Evolutionary conservation across 2,888 invertebrate genomes (phyloP).

Genomic region (Morpho helenor): DNA sequence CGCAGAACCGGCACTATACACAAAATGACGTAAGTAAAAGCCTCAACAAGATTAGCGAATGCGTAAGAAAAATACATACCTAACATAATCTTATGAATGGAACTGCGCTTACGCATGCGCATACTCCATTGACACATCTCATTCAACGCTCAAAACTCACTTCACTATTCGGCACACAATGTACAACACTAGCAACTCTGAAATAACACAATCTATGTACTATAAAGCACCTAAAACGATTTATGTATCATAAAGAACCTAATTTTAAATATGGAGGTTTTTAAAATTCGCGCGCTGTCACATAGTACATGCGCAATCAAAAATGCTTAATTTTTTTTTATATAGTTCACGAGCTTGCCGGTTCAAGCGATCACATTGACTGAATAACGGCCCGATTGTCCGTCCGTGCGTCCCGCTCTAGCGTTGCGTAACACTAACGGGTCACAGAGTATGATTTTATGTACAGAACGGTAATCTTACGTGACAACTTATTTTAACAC

Average conservation of each 20-base stretch:
- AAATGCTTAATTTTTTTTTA: conserved; percentile 37
- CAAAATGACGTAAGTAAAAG: conserved; percentile 16
- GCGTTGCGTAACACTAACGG: conserved; percentile 72
- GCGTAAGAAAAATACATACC: conserved; percentile 42
- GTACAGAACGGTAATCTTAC: conserved; percentile 45
- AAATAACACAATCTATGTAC: conserved; percentile 15
- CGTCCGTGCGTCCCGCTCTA: conserved; percentile 56
- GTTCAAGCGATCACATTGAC: conserved; percentile 51
- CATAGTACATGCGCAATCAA: conserved; percentile 37
- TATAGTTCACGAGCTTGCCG: conserved; percentile 46
- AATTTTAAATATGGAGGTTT: conserved; percentile 10
- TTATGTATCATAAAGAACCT: conserved; percentile 9
- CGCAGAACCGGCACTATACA: conserved; percentile 5
- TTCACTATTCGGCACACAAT: conserved; percentile 40
- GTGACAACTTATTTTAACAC: conserved; percentile 18
- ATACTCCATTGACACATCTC: conserved; percentile 68
- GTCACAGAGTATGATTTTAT: conserved; percentile 63
- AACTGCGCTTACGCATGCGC: conserved; percentile 50
- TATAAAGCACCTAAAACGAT: conserved; percentile 17
- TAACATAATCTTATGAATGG: conserved; percentile 57
- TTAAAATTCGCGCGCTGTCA: conserved; percentile 33
- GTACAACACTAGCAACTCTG: conserved; percentile 53
- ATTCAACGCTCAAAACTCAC: conserved; percentile 33
- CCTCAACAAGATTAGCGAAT: conserved; percentile 23
- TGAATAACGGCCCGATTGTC: conserved; percentile 39